Evolutionary conservation across 2,888 invertebrate genomes (phyloP), one percentile per base, ranked within the genome.

Genomic region (Coleophora deauratella): DNA sequence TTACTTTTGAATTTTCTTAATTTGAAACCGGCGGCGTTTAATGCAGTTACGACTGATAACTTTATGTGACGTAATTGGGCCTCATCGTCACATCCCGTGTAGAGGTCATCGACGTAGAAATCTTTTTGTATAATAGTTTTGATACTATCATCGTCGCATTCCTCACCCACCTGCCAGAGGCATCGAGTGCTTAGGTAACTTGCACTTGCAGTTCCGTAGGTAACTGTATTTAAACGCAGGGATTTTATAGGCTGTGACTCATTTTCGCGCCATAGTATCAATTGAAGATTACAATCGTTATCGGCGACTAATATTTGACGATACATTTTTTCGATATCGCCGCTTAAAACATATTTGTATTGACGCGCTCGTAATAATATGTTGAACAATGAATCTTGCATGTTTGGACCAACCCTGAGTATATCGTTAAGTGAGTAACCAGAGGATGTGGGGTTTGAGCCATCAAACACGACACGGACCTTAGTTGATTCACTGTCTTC

Each of bases 1-100:
- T 48, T 50, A 38, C 37, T 48, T 41, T 50, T 52, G 35, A 33
- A 50, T 42, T 49, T 49, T 12, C 46, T 27, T 35, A 49, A 40
- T 28, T 47, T 41, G 12, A 50, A 48, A 38, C 49, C 49, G 9
- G 38, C 48, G n/a, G 30, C 8, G 31, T 37, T 21, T 37, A 49
- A 40, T 3, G 33, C 41, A n/a, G 9, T 39, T 35, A 4, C 37
- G 2, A 45, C 42, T 10, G 40, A 14, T 2, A 37, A 45, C 44
- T 44, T 42, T 33, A 48, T 46, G 11, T 41, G 36, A 6, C 32
- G 13, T 33, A 48, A 33, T 41, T 49, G 32, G 9, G 14, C 3
- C 32, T 36, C 30, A 36, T 41, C 10, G 36, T 51, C 31, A 11
- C 40, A 28, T n/a, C 28, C 28, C 28, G 28, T 28, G 10, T 9